phyloP scores from a whole-genome alignment of 2,113 vertebrate species.

The Halichoeres trimaculatus region DNA sequence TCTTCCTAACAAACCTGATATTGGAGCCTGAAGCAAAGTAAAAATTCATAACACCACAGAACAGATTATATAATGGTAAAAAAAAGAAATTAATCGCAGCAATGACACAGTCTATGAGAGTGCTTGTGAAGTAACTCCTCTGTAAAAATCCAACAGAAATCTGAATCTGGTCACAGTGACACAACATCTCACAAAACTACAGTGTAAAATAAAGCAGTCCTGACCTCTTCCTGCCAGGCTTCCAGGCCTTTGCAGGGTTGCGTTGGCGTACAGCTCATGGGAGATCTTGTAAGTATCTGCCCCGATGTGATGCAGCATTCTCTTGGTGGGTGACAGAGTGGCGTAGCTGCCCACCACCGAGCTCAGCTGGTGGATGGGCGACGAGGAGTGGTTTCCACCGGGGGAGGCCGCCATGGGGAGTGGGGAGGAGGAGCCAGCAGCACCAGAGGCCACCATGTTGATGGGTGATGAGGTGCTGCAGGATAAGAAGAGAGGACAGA shows the following conservation, averaged over 20 bases:
- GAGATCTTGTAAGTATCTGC: constrained; percentile 94
- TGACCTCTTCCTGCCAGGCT: constrained; percentile 92
- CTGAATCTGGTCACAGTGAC: too few species aligned
- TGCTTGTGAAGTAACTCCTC: too few species aligned
- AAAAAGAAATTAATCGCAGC: too few species aligned
- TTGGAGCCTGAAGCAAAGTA: too few species aligned
- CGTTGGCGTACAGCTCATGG: constrained; percentile 95
- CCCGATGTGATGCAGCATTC: constrained; percentile 89
- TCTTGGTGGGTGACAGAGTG: constrained; percentile 95
- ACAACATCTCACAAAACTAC: constrained; percentile 32
- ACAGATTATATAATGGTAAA: too few species aligned
- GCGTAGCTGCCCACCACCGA: constrained; percentile 94
- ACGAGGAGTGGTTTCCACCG: constrained; percentile 83
- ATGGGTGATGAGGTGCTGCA: constrained; percentile 95
- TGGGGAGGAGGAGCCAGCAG: constrained; percentile 85
- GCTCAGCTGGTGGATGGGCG: constrained; percentile 95
- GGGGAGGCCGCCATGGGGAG: constrained; percentile 78
- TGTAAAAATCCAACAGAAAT: too few species aligned
- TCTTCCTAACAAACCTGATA: too few species aligned
- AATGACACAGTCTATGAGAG: too few species aligned
- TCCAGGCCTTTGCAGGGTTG: constrained; percentile 96
- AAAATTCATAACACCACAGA: too few species aligned
- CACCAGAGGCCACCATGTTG: constrained; percentile 89
- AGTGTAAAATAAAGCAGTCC: constrained; percentile 39
- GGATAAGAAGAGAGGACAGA: neutral